Evolutionary conservation across 1,140 invertebrate genomes (phyloP).

Genomic region (Zophobas atratus): DNA sequence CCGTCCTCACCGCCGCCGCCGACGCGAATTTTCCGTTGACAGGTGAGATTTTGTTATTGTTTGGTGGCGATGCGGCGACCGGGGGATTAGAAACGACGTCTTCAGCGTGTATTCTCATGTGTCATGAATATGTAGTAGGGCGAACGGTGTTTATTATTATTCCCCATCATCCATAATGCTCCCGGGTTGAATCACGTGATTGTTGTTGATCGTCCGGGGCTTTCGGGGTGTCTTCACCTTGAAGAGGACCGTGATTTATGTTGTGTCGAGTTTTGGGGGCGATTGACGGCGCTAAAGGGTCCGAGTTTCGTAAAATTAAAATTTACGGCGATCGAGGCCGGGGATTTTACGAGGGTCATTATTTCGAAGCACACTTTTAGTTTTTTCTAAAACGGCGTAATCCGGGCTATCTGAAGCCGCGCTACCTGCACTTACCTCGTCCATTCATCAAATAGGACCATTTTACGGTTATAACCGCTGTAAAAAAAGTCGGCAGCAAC

Average conservation of each 20-base stretch:
- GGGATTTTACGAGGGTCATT: slow-evolving; percentile 10
- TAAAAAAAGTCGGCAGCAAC: slow-evolving; percentile 1
- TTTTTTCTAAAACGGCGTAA: slow-evolving; percentile 15
- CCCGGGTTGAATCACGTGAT: slow-evolving; percentile 20
- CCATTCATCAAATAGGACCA: slow-evolving; percentile 25
- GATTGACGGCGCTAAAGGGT: slow-evolving; percentile 25
- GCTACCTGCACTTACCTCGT: slow-evolving; percentile 29
- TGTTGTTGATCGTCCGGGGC: slow-evolving; percentile 19
- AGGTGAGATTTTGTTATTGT: slow-evolving; percentile 11
- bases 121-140: slow-evolving; percentile 25
- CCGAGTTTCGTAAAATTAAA: slow-evolving; percentile 2
- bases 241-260: slow-evolving; percentile 23
- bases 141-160: slow-evolving; percentile 24
- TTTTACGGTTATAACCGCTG: slow-evolving; percentile 33
- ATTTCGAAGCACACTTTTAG: slow-evolving; percentile 23
- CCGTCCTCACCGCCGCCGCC: neutral
- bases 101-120: slow-evolving; percentile 14
- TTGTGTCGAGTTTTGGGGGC: slow-evolving; percentile 27
- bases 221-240: slow-evolving; percentile 18
- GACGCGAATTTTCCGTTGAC: neutral
- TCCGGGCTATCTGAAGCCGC: neutral
- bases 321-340: slow-evolving; percentile 15
- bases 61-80: neutral
- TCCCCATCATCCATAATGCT: slow-evolving; percentile 24
- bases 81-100: slow-evolving; percentile 12